Evolutionary conservation across 2,797 vertebrate species (phyloP).

Genomic region (Uromys caudimaculatus): DNA sequence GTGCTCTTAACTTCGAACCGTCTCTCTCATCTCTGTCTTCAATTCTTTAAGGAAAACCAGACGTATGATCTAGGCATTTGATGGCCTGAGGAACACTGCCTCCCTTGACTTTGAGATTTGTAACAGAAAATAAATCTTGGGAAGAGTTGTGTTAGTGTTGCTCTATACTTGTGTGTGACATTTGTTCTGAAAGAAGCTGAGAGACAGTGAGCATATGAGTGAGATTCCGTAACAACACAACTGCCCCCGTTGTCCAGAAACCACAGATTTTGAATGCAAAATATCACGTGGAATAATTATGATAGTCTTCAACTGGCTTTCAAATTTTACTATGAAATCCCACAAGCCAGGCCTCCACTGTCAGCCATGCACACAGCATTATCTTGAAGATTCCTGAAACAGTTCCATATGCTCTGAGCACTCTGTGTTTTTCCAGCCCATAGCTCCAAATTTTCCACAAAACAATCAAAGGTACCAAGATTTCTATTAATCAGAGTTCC

Average conservation of each 20-base stretch:
- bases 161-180: neutral
- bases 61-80: neutral
- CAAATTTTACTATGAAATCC: neutral
- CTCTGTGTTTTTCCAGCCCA: neutral
- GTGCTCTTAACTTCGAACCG: neutral
- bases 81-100: neutral
- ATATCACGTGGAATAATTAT: neutral
- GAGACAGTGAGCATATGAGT: neutral
- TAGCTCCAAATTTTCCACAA: neutral
- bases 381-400: neutral
- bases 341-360: neutral
- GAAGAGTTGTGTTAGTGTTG: neutral
- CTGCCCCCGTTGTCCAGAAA: neutral
- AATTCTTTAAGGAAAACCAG: neutral
- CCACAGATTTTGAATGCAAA: neutral
- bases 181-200: neutral
- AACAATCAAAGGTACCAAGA: neutral
- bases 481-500: neutral
- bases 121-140: neutral
- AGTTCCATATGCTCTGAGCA: neutral
- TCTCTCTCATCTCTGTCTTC: neutral
- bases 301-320: neutral
- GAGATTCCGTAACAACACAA: neutral
- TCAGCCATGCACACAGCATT: neutral
- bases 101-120: neutral